A percentile compares a stretch with the other conserved stretches of the same genome.
Conservation (phyloP, 1,140 invertebrate species). For the Drosophila athabasca region DNA sequence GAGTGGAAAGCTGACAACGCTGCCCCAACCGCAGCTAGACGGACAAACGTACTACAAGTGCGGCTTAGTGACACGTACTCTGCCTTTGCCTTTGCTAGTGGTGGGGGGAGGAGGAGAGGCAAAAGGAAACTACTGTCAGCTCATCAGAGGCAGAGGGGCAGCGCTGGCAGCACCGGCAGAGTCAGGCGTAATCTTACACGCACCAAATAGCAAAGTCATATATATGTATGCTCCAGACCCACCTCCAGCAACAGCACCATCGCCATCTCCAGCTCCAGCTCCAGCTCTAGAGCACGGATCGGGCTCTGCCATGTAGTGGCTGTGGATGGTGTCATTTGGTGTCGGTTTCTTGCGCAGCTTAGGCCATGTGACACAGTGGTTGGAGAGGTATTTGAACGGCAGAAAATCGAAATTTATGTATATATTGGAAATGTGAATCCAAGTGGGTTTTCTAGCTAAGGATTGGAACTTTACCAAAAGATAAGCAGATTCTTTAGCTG, state of each 20-base stretch:
- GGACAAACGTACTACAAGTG: constrained; percentile 62
- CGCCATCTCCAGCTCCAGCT: constrained; percentile 22
- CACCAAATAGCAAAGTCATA: constrained; percentile 69
- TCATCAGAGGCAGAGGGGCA: constrained; percentile 23
- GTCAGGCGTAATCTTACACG: constrained; percentile 62
- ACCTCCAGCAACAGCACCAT: neutral
- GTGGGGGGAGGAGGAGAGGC: neutral
- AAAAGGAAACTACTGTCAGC: constrained; percentile 33
- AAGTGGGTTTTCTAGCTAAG: no score
- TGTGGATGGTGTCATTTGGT: constrained; percentile 13
- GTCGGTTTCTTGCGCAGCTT: constrained; percentile 9
- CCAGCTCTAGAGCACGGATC: constrained; percentile 2
- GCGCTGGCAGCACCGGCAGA: no score
- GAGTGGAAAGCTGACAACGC: constrained; percentile 61
- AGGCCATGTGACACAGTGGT: constrained; percentile 6
- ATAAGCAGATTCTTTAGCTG: no score
- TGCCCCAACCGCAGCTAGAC: constrained; percentile 50
- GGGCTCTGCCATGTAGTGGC: neutral
- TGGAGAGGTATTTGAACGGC: neutral
- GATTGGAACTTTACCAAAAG: no score
- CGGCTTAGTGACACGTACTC: constrained; percentile 69
- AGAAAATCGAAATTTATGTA: no score
- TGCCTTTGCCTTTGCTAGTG: constrained; percentile 24
- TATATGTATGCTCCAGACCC: constrained; percentile 25
- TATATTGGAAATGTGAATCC: no score